Evolutionary conservation across 1,140 invertebrate species (phyloP).

Genomic region (Bursaphelenchus mucronatus): DNA sequence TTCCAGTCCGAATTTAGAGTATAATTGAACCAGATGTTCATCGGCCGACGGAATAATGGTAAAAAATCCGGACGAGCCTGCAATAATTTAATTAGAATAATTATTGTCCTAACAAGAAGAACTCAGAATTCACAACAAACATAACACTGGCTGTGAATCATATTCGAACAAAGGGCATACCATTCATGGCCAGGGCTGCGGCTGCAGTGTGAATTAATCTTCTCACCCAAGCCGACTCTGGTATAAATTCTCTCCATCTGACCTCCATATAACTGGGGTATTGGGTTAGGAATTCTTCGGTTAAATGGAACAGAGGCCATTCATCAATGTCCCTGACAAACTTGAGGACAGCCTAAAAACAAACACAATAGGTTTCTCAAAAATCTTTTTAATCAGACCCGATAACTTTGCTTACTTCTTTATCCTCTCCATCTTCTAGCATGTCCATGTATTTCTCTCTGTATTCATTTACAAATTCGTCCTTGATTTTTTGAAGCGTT

Average conservation of each 20-base stretch:
- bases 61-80: conserved; percentile 41
- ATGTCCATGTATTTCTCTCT: conserved; percentile 5
- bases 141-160: conserved; percentile 9
- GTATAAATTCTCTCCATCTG: conserved; percentile 29
- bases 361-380: neutral
- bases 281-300: conserved; percentile 21
- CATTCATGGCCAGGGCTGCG: conserved; percentile 38
- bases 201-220: conserved; percentile 33
- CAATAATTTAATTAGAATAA: neutral
- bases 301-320: conserved; percentile 27
- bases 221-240: conserved; percentile 43
- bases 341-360: conserved; percentile 14
- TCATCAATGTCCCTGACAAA: conserved; percentile 12
- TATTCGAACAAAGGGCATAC: conserved; percentile 18
- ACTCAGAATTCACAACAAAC: conserved; percentile 8
- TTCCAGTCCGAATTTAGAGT: conserved; percentile 34
- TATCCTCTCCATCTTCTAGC: conserved; percentile 10
- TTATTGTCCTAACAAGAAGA: neutral
- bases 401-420: neutral
- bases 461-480: neutral
- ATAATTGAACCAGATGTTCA: conserved; percentile 31
- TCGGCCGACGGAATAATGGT: conserved; percentile 23
- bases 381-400: conserved; percentile 13
- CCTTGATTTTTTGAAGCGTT: conserved; percentile 8
- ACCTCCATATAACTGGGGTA: conserved; percentile 42